Base-by-base conservation (phyloP, 2,113 vertebrate genomes). In the Platycercus adscitus region DNA sequence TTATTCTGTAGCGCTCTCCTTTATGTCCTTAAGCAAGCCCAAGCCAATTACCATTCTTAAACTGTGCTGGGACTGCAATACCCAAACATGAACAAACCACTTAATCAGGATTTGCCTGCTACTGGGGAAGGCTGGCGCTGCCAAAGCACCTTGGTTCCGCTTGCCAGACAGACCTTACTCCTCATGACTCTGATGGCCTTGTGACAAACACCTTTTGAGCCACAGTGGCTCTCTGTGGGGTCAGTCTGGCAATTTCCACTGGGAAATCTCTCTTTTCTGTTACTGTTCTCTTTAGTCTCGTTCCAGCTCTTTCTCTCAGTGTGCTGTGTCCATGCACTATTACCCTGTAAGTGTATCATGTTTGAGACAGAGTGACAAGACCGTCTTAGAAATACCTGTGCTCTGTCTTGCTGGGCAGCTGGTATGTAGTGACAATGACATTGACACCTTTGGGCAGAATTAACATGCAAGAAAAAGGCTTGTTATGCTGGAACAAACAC, bases 301-400 rank as follows among this genome's bases (percentile, higher is more conserved):
- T 72, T 75, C 44, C 33, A 72, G 28, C 14, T 61, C 29, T 89
- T 86, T 80, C 31, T n/a, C 41, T 86, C 61, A 72, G 7, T 86
- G 9, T 6, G 2, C 11, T 70, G 4, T 75, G n/a, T 41, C 55
- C 1, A 1, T 26, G 46, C 33, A 39, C 24, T 3, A 0, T 46
- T 81, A 79, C 26, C 19, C 29, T 75, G 29, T 43, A 44, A 49
- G 66, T 37, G 31, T 46, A 49, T 69, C 37, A 29, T 13, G 3
- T 55, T 61, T 86, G 53, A 83, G 49, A 58, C 0, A 1, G 33
- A 70, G 35, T 43, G 13, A 33, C 29, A 35, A 37, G 61, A 21
- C 16, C 37, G 6, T 39, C 58, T 23, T 3, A 44, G 53, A 80
- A 86, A 65, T 53, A 81, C 11, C 33, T 77, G 64, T 33, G 17